A percentile compares a stretch with the other conserved stretches of the same genome.
Evolutionary conservation across 2,888 invertebrate species (phyloP).

Genomic region (Aphrophora alni): DNA sequence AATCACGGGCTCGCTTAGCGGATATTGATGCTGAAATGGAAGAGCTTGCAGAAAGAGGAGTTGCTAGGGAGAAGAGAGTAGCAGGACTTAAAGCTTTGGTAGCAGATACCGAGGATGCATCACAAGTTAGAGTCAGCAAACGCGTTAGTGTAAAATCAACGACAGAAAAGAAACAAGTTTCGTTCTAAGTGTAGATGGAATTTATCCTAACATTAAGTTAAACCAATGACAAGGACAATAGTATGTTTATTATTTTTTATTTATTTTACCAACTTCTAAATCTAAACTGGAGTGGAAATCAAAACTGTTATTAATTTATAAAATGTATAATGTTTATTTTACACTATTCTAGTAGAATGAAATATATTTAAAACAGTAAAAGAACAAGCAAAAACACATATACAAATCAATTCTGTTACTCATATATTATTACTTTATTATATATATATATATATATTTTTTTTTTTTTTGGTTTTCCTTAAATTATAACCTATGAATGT

Average conservation of each 20-base stretch:
- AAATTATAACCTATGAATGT: not conserved
- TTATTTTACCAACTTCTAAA: not conserved
- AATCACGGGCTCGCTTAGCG: constrained; percentile 69
- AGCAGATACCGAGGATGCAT: constrained; percentile 59
- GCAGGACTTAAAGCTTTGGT: constrained; percentile 73
- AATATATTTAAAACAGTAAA: not conserved
- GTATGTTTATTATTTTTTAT: not conserved
- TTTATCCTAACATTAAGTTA: not conserved
- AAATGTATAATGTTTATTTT: not conserved
- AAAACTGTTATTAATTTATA: not conserved
- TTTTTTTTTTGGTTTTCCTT: not conserved
- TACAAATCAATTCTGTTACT: not conserved
- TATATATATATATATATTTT: too few relatives aligned
- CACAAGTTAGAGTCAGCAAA: constrained; percentile 18
- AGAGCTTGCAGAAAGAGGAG: constrained; percentile 70
- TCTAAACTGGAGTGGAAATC: not conserved
- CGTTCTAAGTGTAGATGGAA: constrained; percentile 17
- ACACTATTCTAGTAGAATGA: not conserved
- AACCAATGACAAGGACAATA: not conserved
- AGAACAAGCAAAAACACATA: not conserved
- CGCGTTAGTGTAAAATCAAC: constrained; percentile 25
- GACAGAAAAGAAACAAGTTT: constrained; percentile 31
- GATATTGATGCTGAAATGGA: constrained; percentile 80
- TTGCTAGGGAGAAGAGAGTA: constrained; percentile 72
- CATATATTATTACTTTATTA: not conserved